These are phyloP conservation scores for Mesembrinibis cayennensis DNA, from an alignment of 2,113 vertebrate species.

Conservation along the genomic window DNA sequence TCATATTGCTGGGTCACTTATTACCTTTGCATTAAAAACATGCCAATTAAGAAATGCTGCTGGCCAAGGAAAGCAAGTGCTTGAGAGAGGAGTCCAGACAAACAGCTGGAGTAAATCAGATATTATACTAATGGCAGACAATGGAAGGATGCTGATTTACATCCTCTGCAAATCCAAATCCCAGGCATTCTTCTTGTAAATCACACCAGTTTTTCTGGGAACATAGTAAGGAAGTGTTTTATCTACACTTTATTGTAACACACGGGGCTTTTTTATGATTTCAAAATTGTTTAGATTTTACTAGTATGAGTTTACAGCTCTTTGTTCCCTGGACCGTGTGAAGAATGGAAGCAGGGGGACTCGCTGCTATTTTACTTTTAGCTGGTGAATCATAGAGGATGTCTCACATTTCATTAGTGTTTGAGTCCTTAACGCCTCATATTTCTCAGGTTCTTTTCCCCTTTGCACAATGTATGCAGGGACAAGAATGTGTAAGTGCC, in stretches of 20 bases:
- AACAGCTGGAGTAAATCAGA: constrained; percentile 36
- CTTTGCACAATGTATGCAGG: constrained; percentile 55
- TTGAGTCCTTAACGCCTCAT: constrained; percentile 67
- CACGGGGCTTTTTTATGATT: background rate
- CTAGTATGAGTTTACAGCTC: constrained; percentile 28
- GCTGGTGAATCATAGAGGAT: constrained; percentile 62
- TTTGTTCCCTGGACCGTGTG: constrained; percentile 57
- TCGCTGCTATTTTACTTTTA: constrained; percentile 36
- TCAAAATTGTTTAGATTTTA: constrained; percentile 24
- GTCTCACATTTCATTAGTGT: constrained; percentile 70
- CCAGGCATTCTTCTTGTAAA: constrained; percentile 22
- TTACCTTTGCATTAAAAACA: background rate
- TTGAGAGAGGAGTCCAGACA: background rate
- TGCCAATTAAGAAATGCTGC: background rate
- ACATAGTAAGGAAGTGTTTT: constrained; percentile 9
- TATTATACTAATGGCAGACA: constrained; percentile 14
- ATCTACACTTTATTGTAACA: background rate
- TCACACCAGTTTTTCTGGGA: background rate
- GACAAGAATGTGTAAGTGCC: constrained; percentile 51
- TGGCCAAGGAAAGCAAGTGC: background rate
- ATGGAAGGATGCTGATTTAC: constrained; percentile 24
- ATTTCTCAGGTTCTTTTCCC: constrained; percentile 70
- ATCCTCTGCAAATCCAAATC: background rate
- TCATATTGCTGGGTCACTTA: background rate
- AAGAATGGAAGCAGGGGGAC: constrained; percentile 27